A percentile compares a stretch with the other conserved stretches of the same genome.
phyloP scores from a whole-genome alignment of 2,113 vertebrate species.

The Pachycephala philippinensis region DNA sequence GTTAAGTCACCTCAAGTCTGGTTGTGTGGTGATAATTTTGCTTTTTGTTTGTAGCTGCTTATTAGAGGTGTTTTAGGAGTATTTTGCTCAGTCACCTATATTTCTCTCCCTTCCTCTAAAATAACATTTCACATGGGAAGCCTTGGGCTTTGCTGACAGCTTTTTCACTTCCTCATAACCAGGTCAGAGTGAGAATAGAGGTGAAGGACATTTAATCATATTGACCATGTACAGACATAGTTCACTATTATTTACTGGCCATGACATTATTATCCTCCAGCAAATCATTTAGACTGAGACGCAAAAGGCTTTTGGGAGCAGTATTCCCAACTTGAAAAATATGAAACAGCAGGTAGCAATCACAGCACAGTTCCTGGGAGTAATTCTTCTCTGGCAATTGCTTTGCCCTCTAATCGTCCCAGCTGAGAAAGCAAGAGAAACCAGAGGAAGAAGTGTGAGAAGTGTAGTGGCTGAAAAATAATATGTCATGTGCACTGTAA shows the following conservation, averaged over 20 bases:
- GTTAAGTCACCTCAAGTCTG: not conserved
- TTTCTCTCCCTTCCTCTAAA: slow-evolving; percentile 40
- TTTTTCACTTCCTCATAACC: slow-evolving; percentile 53
- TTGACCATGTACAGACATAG: slow-evolving; percentile 80
- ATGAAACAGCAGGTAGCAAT: slow-evolving; percentile 80
- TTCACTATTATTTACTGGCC: slow-evolving; percentile 84
- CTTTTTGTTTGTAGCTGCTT: not conserved
- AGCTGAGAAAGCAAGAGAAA: slow-evolving; percentile 42
- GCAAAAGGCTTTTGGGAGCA: slow-evolving; percentile 76
- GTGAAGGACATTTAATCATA: slow-evolving; percentile 79
- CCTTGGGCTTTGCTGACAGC: slow-evolving; percentile 31
- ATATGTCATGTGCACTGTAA: slow-evolving; percentile 25
- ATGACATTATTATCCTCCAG: slow-evolving; percentile 82
- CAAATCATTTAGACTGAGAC: slow-evolving; percentile 80
- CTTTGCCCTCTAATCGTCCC: slow-evolving; percentile 76
- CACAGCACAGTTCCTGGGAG: slow-evolving; percentile 70
- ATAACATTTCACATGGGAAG: slow-evolving; percentile 41
- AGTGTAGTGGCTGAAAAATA: slow-evolving; percentile 60
- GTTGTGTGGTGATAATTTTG: not conserved
- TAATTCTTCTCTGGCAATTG: slow-evolving; percentile 70
- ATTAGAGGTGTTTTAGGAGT: too few species aligned
- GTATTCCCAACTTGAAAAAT: slow-evolving; percentile 71
- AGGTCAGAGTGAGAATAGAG: slow-evolving; percentile 72
- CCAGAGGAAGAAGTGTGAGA: slow-evolving; percentile 17
- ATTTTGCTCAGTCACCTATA: slow-evolving; percentile 25